These are phyloP conservation scores for Capitulum mitella DNA, from an alignment of 2,888 invertebrate species.

Conservation along the genomic window DNA sequence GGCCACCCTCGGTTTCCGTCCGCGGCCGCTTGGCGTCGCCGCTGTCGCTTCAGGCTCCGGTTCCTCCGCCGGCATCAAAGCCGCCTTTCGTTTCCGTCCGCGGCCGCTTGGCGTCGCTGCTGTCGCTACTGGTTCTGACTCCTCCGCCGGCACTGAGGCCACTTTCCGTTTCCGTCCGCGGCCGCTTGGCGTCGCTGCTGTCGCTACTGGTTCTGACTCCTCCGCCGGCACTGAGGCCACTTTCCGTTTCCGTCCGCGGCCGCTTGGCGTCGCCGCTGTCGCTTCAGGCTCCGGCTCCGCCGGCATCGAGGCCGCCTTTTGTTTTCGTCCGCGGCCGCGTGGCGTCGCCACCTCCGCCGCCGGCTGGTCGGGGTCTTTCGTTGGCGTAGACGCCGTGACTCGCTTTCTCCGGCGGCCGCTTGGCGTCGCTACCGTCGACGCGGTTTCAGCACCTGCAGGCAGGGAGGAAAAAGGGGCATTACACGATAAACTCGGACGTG, in stretches of 20 bases:
- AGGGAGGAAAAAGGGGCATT: too few relatives aligned
- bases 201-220: background rate
- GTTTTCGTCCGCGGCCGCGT: background rate
- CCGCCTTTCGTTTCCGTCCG: background rate
- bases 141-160: background rate
- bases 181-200: background rate
- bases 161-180: too few relatives aligned
- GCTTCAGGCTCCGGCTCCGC: too few relatives aligned
- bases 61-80: too few relatives aligned
- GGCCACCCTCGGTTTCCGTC: too few relatives aligned
- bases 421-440: background rate
- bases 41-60: too few relatives aligned
- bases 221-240: background rate
- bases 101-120: background rate
- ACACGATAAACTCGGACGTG: too few relatives aligned
- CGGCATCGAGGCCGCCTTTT: too few relatives aligned
- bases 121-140: background rate
- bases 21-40: too few relatives aligned
- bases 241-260: background rate
- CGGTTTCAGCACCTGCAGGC: background rate
- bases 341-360: background rate
- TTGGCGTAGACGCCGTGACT: slow-evolving; percentile 35
- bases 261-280: background rate
- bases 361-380: slow-evolving; percentile 50
- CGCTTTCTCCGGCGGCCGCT: background rate